Percentiles rank a stretch among this genome's conserved stretches.
phyloP scores from a whole-genome alignment of 2,888 invertebrate genomes.

The Steromphala cineraria region DNA sequence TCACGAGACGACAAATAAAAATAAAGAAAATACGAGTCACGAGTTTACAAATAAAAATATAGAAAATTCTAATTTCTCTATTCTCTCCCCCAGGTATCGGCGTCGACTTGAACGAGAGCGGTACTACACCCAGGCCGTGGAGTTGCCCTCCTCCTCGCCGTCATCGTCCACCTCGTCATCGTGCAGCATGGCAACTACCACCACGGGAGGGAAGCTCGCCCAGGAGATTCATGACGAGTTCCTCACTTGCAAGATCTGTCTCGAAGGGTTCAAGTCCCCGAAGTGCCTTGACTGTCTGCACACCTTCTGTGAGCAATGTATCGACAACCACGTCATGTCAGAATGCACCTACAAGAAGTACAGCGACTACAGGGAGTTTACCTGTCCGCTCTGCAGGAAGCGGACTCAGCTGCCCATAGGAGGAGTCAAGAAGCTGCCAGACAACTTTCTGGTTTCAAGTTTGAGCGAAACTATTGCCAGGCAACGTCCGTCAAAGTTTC shows the following conservation, averaged over 20 bases:
- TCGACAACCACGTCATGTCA: conserved; percentile 74
- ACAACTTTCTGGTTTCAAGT: conserved; percentile 76
- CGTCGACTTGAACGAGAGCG: conserved; percentile 64
- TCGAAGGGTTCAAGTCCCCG: conserved; percentile 74
- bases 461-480: conserved; percentile 72
- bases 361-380: conserved; percentile 75
- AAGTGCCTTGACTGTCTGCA: conserved; percentile 75
- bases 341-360: conserved; percentile 76
- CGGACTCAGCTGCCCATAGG: conserved; percentile 75
- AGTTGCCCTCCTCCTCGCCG: conserved; percentile 44
- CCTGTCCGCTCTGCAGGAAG: conserved; percentile 76
- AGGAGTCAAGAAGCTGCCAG: conserved; percentile 76
- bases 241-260: conserved; percentile 76
- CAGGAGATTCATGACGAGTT: conserved; percentile 76
- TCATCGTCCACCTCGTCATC: conserved; percentile 39
- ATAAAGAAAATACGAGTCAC: too few species aligned
- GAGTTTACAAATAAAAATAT: too few species aligned
- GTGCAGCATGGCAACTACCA: conserved; percentile 45
- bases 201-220: conserved; percentile 69
- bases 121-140: conserved; percentile 66
- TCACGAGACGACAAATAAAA: too few species aligned
- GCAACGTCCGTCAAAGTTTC: conserved; percentile 73
- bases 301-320: conserved; percentile 75
- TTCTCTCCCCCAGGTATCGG: conserved; percentile 55
- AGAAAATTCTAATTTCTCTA: not conserved